Evolutionary conservation across 2,888 invertebrate genomes (phyloP).

Genomic region (Tuberolachnus salignus): DNA sequence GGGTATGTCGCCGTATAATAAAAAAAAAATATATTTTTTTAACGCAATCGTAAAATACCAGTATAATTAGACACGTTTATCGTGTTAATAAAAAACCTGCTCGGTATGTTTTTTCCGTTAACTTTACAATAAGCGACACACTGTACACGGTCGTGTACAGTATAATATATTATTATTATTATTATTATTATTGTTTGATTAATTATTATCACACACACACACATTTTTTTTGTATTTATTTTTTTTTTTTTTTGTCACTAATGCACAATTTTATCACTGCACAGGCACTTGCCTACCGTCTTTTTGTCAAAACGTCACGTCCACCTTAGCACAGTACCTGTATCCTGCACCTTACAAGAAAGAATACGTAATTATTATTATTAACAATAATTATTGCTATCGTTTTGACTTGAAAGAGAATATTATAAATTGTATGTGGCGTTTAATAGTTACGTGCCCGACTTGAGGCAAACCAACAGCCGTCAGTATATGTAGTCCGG

Average conservation of each 20-base stretch:
- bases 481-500: too few relatives aligned
- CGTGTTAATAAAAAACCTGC: too few relatives aligned
- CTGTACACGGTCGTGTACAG: too few relatives aligned
- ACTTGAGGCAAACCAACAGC: too few relatives aligned
- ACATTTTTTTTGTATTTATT: slow-evolving; percentile 5
- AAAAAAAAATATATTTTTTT: too few relatives aligned
- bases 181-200: not conserved
- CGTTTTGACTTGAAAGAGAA: slow-evolving; percentile 25
- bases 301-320: slow-evolving; percentile 56
- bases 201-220: slow-evolving; percentile 6
- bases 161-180: too few relatives aligned
- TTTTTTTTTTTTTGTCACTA: slow-evolving; percentile 34
- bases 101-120: too few relatives aligned
- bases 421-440: not conserved
- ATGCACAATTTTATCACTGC: slow-evolving; percentile 49
- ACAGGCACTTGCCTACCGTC: slow-evolving; percentile 56
- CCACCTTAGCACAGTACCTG: slow-evolving; percentile 54
- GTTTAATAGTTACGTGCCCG: not conserved
- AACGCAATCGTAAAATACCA: too few relatives aligned
- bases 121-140: too few relatives aligned
- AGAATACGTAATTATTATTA: slow-evolving; percentile 54
- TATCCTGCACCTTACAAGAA: slow-evolving; percentile 48
- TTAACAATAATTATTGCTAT: not conserved
- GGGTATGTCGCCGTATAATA: too few relatives aligned
- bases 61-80: too few relatives aligned